Base-by-base conservation (phyloP, 2,113 vertebrate species). In the Vimba vimba region DNA sequence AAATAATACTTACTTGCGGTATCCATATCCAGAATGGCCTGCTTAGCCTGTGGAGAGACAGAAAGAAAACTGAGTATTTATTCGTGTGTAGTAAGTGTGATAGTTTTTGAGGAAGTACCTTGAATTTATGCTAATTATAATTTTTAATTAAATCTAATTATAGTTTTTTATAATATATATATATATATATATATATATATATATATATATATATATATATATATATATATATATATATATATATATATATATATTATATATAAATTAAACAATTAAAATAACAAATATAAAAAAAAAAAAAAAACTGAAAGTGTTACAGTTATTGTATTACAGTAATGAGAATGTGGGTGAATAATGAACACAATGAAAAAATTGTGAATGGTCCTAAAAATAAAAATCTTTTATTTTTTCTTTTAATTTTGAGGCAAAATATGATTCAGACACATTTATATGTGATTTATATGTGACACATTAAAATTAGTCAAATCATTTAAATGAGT, bases 1-100 rank as follows among this genome's bases (percentile, higher is more conserved):
- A 73, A 45, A 27, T 75, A 47, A 7, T 55, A 98, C 98, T 98
- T 96, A 99, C 98, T 94, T 88, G 96, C 95, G 45, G 96, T 96
- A 92, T 99, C 98, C 98, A 99, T 99, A 92, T 99, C 98, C 33
- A 99, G 93, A 95, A 99, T 98, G 36, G 97, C 98, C 93, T 98
- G 97, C 85, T 99, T 99, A 88, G 98, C 98, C 98, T 99, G 91
- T 25, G 68, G 4, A 85, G 27, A 86, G 27, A 50, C 59, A 59
- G 74, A 66, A 21, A 84, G 59, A 68, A 25, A 17, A 86, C 71
- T 52, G 43, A 30, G 13, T 7, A 17, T 17, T 30, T 33, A 66
- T 66, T 66, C 2, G 11, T 30, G 11, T 64, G 13, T 64, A 25
- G 10, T 64, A 62, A n/a, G 57, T 23, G 23, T 62, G 11, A 25